Evolutionary conservation across 2,888 invertebrate genomes (phyloP), one percentile per base, ranked within the genome.

Genomic region (Volucella inanis): DNA sequence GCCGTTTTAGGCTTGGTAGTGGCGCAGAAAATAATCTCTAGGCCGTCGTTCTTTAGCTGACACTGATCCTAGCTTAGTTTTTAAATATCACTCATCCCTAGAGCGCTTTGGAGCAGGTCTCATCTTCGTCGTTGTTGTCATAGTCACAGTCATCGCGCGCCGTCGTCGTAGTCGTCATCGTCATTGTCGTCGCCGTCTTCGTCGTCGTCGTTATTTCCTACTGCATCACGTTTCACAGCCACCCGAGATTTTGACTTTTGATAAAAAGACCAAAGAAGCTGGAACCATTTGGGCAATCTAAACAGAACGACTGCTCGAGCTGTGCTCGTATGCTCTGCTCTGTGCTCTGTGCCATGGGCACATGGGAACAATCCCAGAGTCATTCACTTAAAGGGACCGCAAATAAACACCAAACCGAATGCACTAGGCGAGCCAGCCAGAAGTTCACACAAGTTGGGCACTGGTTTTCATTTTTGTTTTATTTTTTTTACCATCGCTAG

Each of bases 211-310:
- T 90, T 89, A 88, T 89, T 90, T 89, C 89, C 90, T 90, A 90
- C 90, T 90, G 90, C 90, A 89, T 90, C 91, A 90, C 90, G 90
- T 90, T 85, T 90, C 88, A 75, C 87, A 78, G 84, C 87, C 87
- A 87, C 71, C 85, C 85, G 85, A 85, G 85, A 85, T 85, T 76
- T 85, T 85, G 85, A 85, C 85, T 85, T 81, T 85, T 85, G 85
- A 85, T 85, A 85, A 85, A 75, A 81, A 65, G 81, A 76, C 85
- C 85, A 85, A 76, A 81, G 81, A 85, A 85, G 85, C 85, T 81
- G 85, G 61, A 81, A 68, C 71, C 85, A 85, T 85, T 85, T 77
- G 81, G 81, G 70, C 81, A 85, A 72, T 77, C 50, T 81, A 75
- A 85, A 80, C 85, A 85, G 85, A 85, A 81, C 76, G 76, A 85